These are phyloP conservation scores for Polyommatus iphigenia DNA, from an alignment of 2,888 invertebrate species.

Conservation along the genomic window DNA sequence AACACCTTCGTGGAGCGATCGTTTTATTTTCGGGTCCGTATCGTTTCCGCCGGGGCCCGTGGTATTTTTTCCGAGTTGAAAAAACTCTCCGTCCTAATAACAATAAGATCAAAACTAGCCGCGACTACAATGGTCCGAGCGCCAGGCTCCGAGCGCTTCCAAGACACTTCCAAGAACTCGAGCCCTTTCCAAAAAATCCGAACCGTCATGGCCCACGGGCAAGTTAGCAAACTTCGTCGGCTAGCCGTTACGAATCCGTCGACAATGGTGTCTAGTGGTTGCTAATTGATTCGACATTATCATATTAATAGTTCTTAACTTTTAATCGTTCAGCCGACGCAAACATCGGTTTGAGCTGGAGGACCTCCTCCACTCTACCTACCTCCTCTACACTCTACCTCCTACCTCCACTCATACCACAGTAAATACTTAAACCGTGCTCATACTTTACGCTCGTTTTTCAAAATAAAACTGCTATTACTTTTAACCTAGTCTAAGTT, in stretches of 20 bases:
- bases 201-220: conserved; percentile 75
- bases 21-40: conserved; percentile 78
- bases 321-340: background rate
- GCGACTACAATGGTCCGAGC: conserved; percentile 75
- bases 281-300: conserved; percentile 7
- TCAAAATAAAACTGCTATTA: too few species aligned
- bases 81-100: conserved; percentile 80
- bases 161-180: conserved; percentile 73
- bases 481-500: too few species aligned
- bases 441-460: too few species aligned
- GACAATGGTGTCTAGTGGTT: conserved; percentile 10
- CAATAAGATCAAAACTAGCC: conserved; percentile 80
- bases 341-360: background rate
- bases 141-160: conserved; percentile 72
- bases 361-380: too few species aligned
- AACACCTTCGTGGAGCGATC: conserved; percentile 79
- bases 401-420: too few species aligned
- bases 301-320: background rate
- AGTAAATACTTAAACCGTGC: too few species aligned
- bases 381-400: too few species aligned
- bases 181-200: conserved; percentile 70
- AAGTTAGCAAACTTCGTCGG: conserved; percentile 58
- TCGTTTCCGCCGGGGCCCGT: conserved; percentile 78
- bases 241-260: conserved; percentile 9
- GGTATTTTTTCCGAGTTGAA: conserved; percentile 75